phyloP scores from a whole-genome alignment of 2,113 vertebrate species.

The Scalopus aquaticus region DNA sequence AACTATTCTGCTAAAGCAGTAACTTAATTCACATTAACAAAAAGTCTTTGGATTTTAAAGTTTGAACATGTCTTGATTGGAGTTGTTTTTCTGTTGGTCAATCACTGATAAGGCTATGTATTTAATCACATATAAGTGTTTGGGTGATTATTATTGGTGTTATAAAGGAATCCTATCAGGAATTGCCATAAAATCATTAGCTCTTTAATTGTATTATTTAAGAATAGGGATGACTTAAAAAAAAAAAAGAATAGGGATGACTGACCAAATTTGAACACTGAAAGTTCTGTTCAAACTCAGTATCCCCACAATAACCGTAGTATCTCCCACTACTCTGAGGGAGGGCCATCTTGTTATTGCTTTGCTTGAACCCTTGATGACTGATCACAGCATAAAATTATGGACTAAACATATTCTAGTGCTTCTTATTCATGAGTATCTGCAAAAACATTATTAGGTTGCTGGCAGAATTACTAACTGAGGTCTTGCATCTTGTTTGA shows the following conservation, averaged over 20 bases:
- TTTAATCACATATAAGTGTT: background rate
- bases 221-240: background rate
- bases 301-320: background rate
- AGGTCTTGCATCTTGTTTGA: background rate
- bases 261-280: background rate
- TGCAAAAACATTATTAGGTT: background rate
- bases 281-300: background rate
- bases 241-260: background rate
- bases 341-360: background rate
- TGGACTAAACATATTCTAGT: background rate
- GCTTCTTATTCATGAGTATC: background rate
- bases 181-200: background rate
- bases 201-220: background rate
- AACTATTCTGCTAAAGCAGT: constrained; percentile 17
- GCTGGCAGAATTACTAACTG: background rate
- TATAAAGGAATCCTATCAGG: background rate
- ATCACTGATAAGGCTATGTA: background rate
- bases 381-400: background rate
- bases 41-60: constrained; percentile 3
- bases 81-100: background rate
- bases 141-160: background rate
- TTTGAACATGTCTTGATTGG: background rate
- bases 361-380: background rate
- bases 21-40: background rate
- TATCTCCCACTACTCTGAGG: background rate